Evolutionary conservation across 2,113 vertebrate species (phyloP).

Genomic region (Mastomys natalensis): DNA sequence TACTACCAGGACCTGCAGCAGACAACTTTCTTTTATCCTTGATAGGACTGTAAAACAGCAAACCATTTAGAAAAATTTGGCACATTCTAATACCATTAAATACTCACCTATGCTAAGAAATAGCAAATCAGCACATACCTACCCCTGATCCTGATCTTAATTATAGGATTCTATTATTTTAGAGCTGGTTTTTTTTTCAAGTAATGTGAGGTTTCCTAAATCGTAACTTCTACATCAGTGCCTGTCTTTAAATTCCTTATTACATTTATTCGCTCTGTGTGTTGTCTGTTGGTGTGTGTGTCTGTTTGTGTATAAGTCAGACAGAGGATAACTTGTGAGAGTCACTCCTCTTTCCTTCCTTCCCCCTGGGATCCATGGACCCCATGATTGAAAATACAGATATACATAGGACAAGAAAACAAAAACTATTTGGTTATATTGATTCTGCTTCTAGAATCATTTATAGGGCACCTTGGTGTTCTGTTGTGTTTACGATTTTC

Average conservation of each 20-base stretch:
- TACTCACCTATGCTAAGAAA: background rate
- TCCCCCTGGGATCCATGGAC: background rate
- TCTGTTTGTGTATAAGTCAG: background rate
- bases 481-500: slow-evolving; percentile 25
- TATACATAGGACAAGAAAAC: background rate
- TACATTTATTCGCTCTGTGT: background rate
- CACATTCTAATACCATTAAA: background rate
- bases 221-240: background rate
- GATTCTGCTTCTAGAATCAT: slow-evolving; percentile 14
- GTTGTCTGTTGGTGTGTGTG: background rate
- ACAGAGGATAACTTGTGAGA: background rate
- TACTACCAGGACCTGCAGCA: background rate
- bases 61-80: background rate
- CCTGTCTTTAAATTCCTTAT: background rate
- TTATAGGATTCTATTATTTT: background rate
- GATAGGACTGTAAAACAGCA: background rate
- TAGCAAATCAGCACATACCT: background rate
- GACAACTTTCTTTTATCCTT: background rate
- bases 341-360: background rate
- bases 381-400: background rate
- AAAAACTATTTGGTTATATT: background rate
- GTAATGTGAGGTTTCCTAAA: background rate
- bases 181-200: background rate
- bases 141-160: background rate
- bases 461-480: background rate